Conservation (phyloP, 1,140 invertebrate genomes). For the Ptiloglossa arizonensis region DNA sequence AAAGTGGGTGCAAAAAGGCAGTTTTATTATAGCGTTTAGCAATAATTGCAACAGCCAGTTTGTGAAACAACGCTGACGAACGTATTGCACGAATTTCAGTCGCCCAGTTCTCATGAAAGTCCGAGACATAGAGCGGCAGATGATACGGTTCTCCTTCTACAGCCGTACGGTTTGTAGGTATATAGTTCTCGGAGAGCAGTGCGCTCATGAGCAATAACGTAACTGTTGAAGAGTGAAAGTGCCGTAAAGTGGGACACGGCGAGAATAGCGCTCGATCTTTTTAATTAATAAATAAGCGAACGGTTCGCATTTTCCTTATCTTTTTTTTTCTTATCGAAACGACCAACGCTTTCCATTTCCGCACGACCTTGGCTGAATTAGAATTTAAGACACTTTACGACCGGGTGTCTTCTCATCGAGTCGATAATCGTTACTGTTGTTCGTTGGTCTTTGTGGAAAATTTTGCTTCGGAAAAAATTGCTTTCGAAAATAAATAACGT, state of each 20-base stretch:
- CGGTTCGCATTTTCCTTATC: constrained; percentile 7
- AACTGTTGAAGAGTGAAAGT: constrained; percentile 79
- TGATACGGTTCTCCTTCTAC: constrained; percentile 49
- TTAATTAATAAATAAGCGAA: constrained; percentile 75
- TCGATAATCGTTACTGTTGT: neutral
- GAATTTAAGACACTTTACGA: neutral
- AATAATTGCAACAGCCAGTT: constrained; percentile 52
- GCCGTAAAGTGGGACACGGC: constrained; percentile 71
- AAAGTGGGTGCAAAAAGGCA: neutral
- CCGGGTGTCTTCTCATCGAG: neutral
- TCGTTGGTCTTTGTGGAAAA: neutral
- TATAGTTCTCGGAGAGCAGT: constrained; percentile 56
- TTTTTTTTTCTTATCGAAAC: constrained; percentile 39
- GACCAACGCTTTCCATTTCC: constrained; percentile 23
- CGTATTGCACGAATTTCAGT: constrained; percentile 53
- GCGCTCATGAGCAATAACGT: constrained; percentile 72
- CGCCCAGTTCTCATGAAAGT: constrained; percentile 60
- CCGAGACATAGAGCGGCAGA: constrained; percentile 31
- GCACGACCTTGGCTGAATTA: constrained; percentile 48
- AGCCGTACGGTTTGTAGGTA: constrained; percentile 39
- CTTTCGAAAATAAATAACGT: neutral
- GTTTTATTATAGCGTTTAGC: constrained; percentile 24
- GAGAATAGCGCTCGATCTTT: constrained; percentile 63
- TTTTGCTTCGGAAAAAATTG: neutral
- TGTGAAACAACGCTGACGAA: constrained; percentile 45